A percentile compares a stretch with the other conserved stretches of the same genome.
These are phyloP conservation scores for Elachura formosa DNA, from an alignment of 2,113 vertebrate genomes.

Conservation along the genomic window DNA sequence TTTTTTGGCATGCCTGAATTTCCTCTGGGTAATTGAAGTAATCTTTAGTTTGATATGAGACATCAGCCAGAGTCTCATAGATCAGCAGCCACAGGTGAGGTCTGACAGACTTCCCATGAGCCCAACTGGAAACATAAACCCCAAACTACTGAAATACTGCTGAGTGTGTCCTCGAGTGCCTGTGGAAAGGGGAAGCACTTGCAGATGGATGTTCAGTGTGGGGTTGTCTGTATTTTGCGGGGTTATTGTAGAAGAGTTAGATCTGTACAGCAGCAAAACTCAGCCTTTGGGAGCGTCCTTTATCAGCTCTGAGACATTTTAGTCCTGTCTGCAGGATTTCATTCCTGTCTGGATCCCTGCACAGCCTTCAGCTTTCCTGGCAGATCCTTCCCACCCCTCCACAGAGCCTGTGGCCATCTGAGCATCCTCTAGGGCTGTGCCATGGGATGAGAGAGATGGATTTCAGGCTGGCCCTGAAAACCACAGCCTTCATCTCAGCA, in stretches of 20 bases:
- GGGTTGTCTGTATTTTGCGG: background rate
- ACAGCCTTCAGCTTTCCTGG: background rate
- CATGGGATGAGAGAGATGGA: background rate
- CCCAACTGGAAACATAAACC: background rate
- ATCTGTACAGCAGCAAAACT: background rate
- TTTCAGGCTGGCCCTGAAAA: background rate
- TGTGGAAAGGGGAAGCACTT: background rate
- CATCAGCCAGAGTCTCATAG: background rate
- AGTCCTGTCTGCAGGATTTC: background rate
- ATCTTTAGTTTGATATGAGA: background rate
- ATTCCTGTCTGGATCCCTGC: background rate
- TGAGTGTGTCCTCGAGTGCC: background rate
- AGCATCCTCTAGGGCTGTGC: background rate
- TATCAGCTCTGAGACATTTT: background rate
- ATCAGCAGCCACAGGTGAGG: background rate
- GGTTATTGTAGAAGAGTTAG: background rate
- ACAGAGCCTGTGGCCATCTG: background rate
- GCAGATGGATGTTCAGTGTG: background rate
- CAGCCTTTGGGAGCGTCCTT: background rate
- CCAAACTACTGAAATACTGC: background rate
- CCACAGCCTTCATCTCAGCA: background rate
- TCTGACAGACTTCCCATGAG: rapidly evolving
- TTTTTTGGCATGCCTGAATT: background rate
- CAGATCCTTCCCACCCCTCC: background rate
- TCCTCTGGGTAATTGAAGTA: background rate